These are phyloP conservation scores for Huso huso DNA, from an alignment of 2,797 vertebrate species.

Conservation along the genomic window DNA sequence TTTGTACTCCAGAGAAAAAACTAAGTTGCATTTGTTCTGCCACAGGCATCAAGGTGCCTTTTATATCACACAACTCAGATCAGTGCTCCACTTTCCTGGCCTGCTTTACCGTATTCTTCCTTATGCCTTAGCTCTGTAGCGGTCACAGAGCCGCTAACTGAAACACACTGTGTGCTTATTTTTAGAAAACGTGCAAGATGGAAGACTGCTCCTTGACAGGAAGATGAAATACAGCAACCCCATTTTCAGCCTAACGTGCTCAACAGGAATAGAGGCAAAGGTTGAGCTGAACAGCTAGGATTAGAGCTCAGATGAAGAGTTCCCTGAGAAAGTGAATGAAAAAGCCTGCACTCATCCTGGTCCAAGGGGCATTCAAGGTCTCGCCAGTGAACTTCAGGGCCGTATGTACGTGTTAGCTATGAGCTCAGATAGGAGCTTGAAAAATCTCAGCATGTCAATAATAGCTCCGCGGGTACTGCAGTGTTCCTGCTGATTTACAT, in stretches of 20 bases:
- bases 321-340: slow-evolving; percentile 38
- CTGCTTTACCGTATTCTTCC: slow-evolving; percentile 31
- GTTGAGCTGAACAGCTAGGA: slow-evolving; percentile 49
- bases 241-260: slow-evolving; percentile 44
- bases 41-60: too few relatives aligned
- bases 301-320: slow-evolving; percentile 35
- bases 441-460: too few relatives aligned
- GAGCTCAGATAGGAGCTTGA: too few relatives aligned
- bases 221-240: slow-evolving; percentile 60
- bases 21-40: neutral
- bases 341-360: slow-evolving; percentile 36
- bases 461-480: too few relatives aligned
- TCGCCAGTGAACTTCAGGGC: slow-evolving; percentile 11
- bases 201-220: slow-evolving; percentile 54
- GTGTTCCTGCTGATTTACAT: too few relatives aligned
- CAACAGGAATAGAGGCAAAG: slow-evolving; percentile 53
- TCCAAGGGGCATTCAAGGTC: slow-evolving; percentile 36
- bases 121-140: slow-evolving; percentile 54
- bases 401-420: neutral
- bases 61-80: slow-evolving; percentile 22
- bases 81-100: slow-evolving; percentile 48
- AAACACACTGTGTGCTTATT: slow-evolving; percentile 68
- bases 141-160: slow-evolving; percentile 69
- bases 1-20: too few relatives aligned
- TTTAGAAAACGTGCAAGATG: slow-evolving; percentile 60